phyloP scores from a whole-genome alignment of 2,888 invertebrate genomes.

The Teinopalpus imperialis region DNA sequence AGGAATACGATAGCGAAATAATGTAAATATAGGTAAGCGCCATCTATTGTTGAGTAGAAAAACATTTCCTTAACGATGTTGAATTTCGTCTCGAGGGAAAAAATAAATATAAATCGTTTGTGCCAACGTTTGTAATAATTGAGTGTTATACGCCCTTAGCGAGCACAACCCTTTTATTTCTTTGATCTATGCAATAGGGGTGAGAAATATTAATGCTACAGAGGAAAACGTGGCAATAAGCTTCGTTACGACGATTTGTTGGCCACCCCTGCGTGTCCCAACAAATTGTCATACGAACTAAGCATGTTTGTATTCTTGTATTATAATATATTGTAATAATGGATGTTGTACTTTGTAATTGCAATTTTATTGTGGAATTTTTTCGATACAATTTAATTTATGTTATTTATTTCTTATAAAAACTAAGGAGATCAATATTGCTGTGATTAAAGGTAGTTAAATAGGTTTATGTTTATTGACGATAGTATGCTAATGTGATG shows the following conservation, averaged over 20 bases:
- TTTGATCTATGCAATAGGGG: conserved; percentile 77
- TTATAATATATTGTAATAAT: conserved; percentile 57
- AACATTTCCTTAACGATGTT: conserved; percentile 42
- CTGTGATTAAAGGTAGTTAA: conserved; percentile 69
- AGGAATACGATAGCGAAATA: conserved; percentile 41
- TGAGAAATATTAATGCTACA: conserved; percentile 73
- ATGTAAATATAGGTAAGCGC: conserved; percentile 68
- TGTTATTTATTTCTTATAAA: conserved; percentile 62
- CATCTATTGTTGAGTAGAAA: conserved; percentile 71
- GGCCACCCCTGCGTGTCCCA: conserved; percentile 54
- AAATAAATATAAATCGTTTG: conserved; percentile 73
- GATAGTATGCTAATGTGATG: conserved; percentile 31
- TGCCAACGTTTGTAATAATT: conserved; percentile 78
- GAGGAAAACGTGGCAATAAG: conserved; percentile 68
- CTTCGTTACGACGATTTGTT: conserved; percentile 74
- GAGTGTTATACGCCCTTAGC: conserved; percentile 71
- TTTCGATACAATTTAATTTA: conserved; percentile 65
- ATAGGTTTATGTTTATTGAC: conserved; percentile 48
- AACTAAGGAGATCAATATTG: conserved; percentile 50
- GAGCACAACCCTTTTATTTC: conserved; percentile 74
- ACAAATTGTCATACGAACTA: conserved; percentile 67
- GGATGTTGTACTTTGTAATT: conserved; percentile 57
- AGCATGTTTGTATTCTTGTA: conserved; percentile 71
- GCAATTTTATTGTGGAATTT: conserved; percentile 44
- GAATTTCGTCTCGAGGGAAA: conserved; percentile 37